Conservation (phyloP, 2,113 vertebrate species). For the Bos javanicus region DNA sequence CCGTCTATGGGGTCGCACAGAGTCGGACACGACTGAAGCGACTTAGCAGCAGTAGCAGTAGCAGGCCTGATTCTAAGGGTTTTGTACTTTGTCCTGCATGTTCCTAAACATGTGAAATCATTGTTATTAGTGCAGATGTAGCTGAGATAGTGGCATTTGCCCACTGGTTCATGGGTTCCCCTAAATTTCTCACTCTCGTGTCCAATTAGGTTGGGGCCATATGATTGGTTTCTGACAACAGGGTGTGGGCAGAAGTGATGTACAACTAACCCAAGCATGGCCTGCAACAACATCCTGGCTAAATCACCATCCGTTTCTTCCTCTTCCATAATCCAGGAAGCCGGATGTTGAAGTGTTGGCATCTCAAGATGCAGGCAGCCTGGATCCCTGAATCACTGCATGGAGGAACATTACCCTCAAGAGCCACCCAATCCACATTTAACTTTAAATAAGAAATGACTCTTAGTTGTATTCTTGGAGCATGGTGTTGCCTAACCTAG, state of each 20-base stretch:
- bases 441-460: background rate
- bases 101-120: background rate
- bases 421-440: background rate
- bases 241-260: background rate
- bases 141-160: background rate
- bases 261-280: background rate
- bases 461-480: background rate
- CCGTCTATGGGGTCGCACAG: no score
- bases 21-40: no score
- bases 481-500: background rate
- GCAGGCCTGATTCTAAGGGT: background rate
- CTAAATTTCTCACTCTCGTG: background rate
- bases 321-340: background rate
- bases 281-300: background rate
- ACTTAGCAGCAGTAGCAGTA: no score
- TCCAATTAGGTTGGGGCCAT: background rate
- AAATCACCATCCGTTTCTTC: background rate
- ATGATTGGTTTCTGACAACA: background rate
- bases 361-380: background rate
- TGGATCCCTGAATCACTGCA: background rate
- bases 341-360: background rate
- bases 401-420: background rate
- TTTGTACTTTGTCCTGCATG: background rate
- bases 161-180: background rate
- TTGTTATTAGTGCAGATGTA: background rate